Percentiles rank a stretch among this genome's conserved stretches.
Evolutionary conservation across 2,113 vertebrate species (phyloP).

Genomic region (Aptenodytes patagonicus): DNA sequence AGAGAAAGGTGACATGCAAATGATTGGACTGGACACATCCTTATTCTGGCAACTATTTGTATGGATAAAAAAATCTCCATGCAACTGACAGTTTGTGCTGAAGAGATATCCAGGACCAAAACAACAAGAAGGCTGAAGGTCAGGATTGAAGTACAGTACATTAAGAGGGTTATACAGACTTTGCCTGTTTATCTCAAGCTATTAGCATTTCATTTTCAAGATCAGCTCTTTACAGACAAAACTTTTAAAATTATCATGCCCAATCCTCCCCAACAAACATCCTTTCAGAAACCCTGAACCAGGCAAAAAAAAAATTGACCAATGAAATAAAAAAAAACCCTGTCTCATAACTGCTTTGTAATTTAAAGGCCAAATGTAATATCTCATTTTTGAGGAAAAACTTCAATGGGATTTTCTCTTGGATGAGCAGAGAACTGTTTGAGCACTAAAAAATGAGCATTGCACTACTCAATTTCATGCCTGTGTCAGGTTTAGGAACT

Average conservation of each 20-base stretch:
- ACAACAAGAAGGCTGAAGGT: conserved; percentile 44
- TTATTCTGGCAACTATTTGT: conserved; percentile 5
- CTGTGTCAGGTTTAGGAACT: not conserved
- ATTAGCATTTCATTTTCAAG: conserved; percentile 30
- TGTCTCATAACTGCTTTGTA: not conserved
- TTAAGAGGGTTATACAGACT: not conserved
- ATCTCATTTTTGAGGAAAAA: not conserved
- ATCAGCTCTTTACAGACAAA: not conserved
- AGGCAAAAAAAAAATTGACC: not conserved
- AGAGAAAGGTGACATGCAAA: conserved; percentile 48
- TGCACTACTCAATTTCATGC: conserved; percentile 1
- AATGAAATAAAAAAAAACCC: not conserved
- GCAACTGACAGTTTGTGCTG: conserved; percentile 6
- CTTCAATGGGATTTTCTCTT: conserved; percentile 14
- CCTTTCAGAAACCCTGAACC: not conserved
- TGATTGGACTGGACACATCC: conserved; percentile 23
- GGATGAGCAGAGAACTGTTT: not conserved
- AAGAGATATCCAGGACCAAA: conserved; percentile 17
- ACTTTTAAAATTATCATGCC: not conserved
- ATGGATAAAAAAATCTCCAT: conserved; percentile 7
- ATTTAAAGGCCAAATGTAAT: not conserved
- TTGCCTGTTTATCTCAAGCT: not conserved
- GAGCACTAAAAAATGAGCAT: not conserved
- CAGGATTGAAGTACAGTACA: conserved; percentile 7
- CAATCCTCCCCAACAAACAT: not conserved